These are phyloP conservation scores for Pyrocephalus nanus DNA, from an alignment of 2,797 vertebrate species.

Conservation along the genomic window DNA sequence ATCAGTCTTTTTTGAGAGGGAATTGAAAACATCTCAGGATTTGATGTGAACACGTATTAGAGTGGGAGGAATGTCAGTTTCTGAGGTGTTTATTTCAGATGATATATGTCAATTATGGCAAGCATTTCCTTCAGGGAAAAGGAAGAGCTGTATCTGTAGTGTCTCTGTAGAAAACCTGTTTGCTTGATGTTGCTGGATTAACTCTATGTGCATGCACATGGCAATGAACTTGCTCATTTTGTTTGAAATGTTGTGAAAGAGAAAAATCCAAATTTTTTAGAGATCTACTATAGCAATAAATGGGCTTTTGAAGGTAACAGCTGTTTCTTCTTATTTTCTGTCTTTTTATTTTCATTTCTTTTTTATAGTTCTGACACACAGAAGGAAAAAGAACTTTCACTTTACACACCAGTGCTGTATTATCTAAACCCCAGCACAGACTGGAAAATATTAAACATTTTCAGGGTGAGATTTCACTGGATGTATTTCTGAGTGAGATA, in stretches of 20 bases:
- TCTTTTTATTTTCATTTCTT: background rate
- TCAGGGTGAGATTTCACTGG: background rate
- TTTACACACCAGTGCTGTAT: background rate
- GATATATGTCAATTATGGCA: background rate
- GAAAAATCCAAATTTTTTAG: background rate
- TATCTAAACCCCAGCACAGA: background rate
- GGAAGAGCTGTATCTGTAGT: background rate
- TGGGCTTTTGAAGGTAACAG: background rate
- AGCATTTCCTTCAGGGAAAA: background rate
- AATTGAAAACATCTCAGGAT: background rate
- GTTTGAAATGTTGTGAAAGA: background rate
- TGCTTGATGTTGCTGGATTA: background rate
- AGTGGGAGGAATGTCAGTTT: background rate
- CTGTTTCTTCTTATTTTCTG: background rate
- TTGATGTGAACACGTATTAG: background rate
- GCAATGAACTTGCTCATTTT: background rate
- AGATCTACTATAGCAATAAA: background rate
- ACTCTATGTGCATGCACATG: background rate
- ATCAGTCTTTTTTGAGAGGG: background rate
- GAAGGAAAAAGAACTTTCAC: background rate
- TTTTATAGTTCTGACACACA: background rate
- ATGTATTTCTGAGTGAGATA: background rate
- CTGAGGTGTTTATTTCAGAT: background rate
- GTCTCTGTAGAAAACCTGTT: background rate
- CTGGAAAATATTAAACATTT: background rate